These are phyloP conservation scores for Rhinatrema bivittatum DNA, from an alignment of 2,797 vertebrate genomes.

Conservation along the genomic window DNA sequence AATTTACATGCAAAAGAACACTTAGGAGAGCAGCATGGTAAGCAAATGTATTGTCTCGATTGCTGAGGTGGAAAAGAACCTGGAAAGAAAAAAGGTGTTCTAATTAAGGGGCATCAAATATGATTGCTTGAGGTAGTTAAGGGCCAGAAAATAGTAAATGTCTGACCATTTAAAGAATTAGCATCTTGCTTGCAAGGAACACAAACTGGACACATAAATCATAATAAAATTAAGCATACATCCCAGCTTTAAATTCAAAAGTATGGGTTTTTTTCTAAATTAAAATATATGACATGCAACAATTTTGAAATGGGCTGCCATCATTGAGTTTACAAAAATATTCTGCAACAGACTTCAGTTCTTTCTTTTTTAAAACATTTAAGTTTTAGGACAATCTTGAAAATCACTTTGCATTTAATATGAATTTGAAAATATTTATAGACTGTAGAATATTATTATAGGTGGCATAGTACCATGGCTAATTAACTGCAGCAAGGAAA, in stretches of 20 bases:
- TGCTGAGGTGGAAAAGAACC: slow-evolving; percentile 80
- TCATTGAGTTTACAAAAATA: too few relatives aligned
- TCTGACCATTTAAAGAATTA: slow-evolving; percentile 68
- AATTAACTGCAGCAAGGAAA: too few relatives aligned
- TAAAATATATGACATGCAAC: slow-evolving; percentile 19
- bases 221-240: slow-evolving; percentile 58
- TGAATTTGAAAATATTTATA: too few relatives aligned
- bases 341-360: too few relatives aligned
- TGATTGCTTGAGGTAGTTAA: slow-evolving; percentile 86
- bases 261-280: slow-evolving; percentile 19
- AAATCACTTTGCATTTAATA: too few relatives aligned
- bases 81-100: slow-evolving; percentile 62
- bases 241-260: slow-evolving; percentile 27
- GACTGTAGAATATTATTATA: too few relatives aligned
- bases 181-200: slow-evolving; percentile 49
- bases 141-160: slow-evolving; percentile 72
- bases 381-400: too few relatives aligned
- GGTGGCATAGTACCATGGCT: too few relatives aligned
- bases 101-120: slow-evolving; percentile 97
- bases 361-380: too few relatives aligned
- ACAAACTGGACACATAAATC: slow-evolving; percentile 50
- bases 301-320: too few relatives aligned
- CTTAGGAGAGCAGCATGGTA: slow-evolving; percentile 93
- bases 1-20: slow-evolving; percentile 99
- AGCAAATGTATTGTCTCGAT: slow-evolving; percentile 93